Evolutionary conservation across 2,113 vertebrate species (phyloP), one percentile per base, ranked within the genome.

Genomic region (Herpetotheres cachinnans): DNA sequence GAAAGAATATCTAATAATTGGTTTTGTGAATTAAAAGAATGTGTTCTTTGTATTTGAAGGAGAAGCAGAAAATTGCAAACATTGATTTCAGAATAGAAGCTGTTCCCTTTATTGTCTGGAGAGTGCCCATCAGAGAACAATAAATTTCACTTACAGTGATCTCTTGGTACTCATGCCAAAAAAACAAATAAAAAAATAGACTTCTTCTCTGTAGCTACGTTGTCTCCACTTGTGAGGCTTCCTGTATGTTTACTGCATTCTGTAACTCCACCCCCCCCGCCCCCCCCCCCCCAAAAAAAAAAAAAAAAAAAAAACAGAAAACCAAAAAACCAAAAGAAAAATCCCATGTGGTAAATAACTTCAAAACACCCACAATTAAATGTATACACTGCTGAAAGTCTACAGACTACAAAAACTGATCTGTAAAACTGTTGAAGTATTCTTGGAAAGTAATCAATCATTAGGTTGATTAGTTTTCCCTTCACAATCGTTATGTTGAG

Each of bases 51-150:
- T 80, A 71, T 80, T 92, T 82, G 86, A 92, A 95, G 34, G 40
- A 83, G 67, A 92, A 86, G 29, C 16, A 96, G 63, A 97, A 96
- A 97, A 95, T 91, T 61, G 15, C 50, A 95, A 74, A 85, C 38
- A 88, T 82, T 93, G 74, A 83, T 96, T 97, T 94, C 56, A 66
- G 82, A 95, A 89, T 47, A 91, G 66, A 94, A 96, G 13, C 15
- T 82, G 47, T 93, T 96, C 32, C 12, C 15, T 88, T 93, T 84
- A 93, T 86, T 96, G 29, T 91, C 59, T 32, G 26, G 34, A 96
- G 63, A 72, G 1, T 44, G 26, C 32, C 32, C 59, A 72, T 81
- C 74, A 93, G 55, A 90, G 62, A 94, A 69, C 34, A 87, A 81
- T 50, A 81, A 59, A 83, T 79, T 91, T 86, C 38, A 71, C 20